A percentile compares a stretch with the other conserved stretches of the same genome.
These are phyloP conservation scores for Drosophila engyochracea DNA, from an alignment of 2,888 invertebrate species.

Conservation along the genomic window DNA sequence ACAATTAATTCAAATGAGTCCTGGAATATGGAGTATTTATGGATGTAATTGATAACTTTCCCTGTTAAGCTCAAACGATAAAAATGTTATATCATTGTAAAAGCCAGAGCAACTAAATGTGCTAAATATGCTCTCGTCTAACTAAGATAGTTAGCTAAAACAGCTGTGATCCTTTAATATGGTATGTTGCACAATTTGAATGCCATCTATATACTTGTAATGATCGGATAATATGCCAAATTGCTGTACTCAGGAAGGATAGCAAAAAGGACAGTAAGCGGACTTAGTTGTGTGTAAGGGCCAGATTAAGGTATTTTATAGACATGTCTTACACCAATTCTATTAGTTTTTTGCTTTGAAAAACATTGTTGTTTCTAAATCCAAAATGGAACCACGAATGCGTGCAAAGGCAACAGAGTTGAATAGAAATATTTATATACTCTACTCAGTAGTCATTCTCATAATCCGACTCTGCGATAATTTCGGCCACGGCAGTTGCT, in stretches of 20 bases:
- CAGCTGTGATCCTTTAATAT: neutral
- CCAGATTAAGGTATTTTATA: neutral
- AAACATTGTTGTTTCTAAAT: neutral
- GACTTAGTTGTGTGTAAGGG: no score
- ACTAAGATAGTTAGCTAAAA: neutral
- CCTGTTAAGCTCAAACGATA: neutral
- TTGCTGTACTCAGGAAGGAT: no score
- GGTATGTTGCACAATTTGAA: neutral
- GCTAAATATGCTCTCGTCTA: neutral
- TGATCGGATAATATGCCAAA: neutral
- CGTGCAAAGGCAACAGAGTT: slow-evolving; percentile 10
- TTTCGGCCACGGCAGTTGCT: slow-evolving; percentile 69
- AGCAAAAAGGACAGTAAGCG: no score
- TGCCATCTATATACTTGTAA: neutral
- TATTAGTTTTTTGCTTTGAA: neutral
- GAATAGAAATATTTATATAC: slow-evolving; percentile 24
- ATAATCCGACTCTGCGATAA: slow-evolving; percentile 58
- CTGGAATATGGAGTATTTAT: neutral
- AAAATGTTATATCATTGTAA: neutral
- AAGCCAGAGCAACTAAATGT: neutral
- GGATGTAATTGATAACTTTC: neutral
- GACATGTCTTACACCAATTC: neutral
- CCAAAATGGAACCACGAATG: neutral
- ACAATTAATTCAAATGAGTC: neutral
- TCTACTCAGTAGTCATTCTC: slow-evolving; percentile 59